Conservation (phyloP, 2,888 invertebrate species). For the Drosophila quasianomalipes region DNA sequence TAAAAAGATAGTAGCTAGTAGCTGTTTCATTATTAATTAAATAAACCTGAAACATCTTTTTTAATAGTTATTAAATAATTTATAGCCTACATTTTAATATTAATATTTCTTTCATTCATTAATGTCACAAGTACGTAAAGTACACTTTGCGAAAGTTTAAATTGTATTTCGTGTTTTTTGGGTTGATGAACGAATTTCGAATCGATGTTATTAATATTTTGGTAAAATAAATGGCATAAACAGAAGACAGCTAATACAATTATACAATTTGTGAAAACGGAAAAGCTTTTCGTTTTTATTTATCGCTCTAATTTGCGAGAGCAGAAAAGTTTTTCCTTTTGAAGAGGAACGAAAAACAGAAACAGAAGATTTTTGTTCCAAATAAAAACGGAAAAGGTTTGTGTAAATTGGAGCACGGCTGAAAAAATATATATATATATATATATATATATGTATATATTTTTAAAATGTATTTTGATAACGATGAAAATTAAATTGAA, state of each 20-base stretch:
- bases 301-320: neutral
- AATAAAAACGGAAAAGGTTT: neutral
- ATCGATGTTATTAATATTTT: neutral
- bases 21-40: neutral
- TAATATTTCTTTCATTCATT: neutral
- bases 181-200: neutral
- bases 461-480: neutral
- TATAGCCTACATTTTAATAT: neutral
- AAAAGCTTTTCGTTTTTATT: neutral
- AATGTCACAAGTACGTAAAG: neutral
- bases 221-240: neutral
- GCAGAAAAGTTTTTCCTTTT: neutral
- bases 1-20: neutral
- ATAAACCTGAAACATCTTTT: neutral
- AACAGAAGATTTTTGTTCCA: neutral
- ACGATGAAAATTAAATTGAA: neutral
- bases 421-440: too few relatives aligned
- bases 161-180: neutral
- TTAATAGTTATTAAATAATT: neutral
- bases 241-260: neutral
- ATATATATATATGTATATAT: neutral
- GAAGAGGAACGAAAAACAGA: neutral
- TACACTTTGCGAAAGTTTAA: neutral
- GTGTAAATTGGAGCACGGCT: neutral
- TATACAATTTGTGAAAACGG: neutral